phyloP scores from a whole-genome alignment of 2,888 invertebrate genomes.

The Uloborus plumipes region DNA sequence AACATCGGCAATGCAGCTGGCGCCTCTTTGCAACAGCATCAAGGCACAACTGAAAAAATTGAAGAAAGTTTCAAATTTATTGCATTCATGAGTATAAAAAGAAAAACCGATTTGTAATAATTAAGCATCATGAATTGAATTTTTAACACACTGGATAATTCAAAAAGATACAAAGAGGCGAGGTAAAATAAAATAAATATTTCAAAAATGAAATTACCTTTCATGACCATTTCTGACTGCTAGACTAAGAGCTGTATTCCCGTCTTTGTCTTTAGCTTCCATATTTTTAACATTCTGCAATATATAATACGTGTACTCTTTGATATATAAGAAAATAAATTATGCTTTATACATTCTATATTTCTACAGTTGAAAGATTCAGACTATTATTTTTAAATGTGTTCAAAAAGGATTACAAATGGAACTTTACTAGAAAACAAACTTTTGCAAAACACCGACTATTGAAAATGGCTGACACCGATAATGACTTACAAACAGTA shows the following conservation, averaged over 20 bases:
- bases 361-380: too few relatives aligned
- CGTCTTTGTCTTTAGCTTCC: constrained; percentile 70
- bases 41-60: constrained; percentile 71
- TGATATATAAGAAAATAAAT: too few relatives aligned
- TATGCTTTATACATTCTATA: too few relatives aligned
- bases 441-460: too few relatives aligned
- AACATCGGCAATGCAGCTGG: constrained; percentile 69
- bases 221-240: constrained; percentile 72
- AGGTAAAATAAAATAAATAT: too few relatives aligned
- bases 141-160: background rate
- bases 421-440: too few relatives aligned
- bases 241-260: constrained; percentile 73
- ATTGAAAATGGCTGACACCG: too few relatives aligned
- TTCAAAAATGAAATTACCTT: constrained; percentile 68
- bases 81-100: background rate
- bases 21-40: constrained; percentile 71
- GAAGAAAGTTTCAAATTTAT: background rate
- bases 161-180: background rate
- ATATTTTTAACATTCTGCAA: constrained; percentile 67
- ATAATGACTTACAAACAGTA: too few relatives aligned
- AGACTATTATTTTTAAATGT: too few relatives aligned
- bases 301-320: too few relatives aligned
- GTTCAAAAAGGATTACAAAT: too few relatives aligned
- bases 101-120: background rate
- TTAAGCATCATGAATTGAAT: background rate